phyloP scores from a whole-genome alignment of 2,113 vertebrate species.

The Fregetta grallaria region DNA sequence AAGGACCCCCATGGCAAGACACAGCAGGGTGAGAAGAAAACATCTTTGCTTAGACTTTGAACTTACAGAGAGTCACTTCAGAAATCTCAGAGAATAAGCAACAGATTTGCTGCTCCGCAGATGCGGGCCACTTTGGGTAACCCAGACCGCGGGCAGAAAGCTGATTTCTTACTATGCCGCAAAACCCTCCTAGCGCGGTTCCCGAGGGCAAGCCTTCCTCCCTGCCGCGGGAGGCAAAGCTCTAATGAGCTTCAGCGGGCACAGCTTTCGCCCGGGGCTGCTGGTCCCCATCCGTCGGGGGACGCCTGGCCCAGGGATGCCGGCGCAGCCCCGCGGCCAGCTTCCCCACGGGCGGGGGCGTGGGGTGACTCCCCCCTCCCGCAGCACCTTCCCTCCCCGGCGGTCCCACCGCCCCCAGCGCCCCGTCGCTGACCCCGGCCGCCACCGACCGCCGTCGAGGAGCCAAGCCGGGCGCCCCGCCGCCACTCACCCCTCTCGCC shows the following conservation, averaged over 20 bases:
- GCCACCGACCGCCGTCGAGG: accelerated
- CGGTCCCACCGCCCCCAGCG: neutral
- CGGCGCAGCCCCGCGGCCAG: accelerated
- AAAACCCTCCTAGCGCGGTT: neutral
- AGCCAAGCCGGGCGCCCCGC: neutral
- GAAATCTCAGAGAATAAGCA: neutral
- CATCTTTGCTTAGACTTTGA: neutral
- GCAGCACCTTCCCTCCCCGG: neutral
- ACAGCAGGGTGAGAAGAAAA: neutral
- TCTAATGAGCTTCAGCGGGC: accelerated
- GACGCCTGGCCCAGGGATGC: neutral
- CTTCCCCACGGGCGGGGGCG: accelerated
- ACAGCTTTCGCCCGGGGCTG: no score
- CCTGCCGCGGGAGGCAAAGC: neutral
- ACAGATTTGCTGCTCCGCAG: neutral
- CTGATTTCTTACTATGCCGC: neutral
- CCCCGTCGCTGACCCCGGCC: neutral
- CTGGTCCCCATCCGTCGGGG: accelerated
- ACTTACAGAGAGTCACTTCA: neutral
- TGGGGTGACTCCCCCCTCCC: accelerated
- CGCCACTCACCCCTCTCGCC: slow-evolving; percentile 75
- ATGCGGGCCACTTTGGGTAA: neutral
- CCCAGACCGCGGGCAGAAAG: neutral
- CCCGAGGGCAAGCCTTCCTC: neutral
- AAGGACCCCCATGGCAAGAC: neutral